These are phyloP conservation scores for Naso thynnoides DNA, from an alignment of 2,797 vertebrate species.

Conservation along the genomic window DNA sequence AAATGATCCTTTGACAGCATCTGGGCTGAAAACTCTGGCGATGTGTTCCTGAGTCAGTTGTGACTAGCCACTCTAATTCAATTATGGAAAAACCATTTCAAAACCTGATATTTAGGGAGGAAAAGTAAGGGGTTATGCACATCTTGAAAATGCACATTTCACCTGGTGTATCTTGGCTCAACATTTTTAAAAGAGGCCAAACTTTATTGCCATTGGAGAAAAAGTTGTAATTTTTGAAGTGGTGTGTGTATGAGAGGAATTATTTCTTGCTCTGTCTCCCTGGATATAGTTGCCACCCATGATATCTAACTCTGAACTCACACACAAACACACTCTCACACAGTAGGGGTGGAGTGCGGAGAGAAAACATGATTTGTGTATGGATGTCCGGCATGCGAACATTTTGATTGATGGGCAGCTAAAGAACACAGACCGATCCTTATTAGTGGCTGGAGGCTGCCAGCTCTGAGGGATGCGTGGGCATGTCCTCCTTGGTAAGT, in stretches of 20 bases:
- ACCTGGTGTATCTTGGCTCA: slow-evolving; percentile 76
- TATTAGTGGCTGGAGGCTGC: slow-evolving; percentile 71
- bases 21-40: slow-evolving; percentile 46
- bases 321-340: slow-evolving; percentile 65
- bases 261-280: slow-evolving; percentile 65
- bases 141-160: slow-evolving; percentile 81
- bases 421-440: slow-evolving; percentile 71
- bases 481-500: slow-evolving; percentile 79
- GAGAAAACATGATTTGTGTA: slow-evolving; percentile 75
- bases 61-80: slow-evolving; percentile 75
- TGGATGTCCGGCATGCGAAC: slow-evolving; percentile 67
- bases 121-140: slow-evolving; percentile 79
- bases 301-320: slow-evolving; percentile 62
- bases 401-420: slow-evolving; percentile 76
- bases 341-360: slow-evolving; percentile 60
- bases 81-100: slow-evolving; percentile 72
- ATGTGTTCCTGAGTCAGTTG: slow-evolving; percentile 60
- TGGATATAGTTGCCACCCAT: slow-evolving; percentile 62
- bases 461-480: slow-evolving; percentile 80
- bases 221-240: slow-evolving; percentile 66
- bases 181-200: slow-evolving; percentile 60
- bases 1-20: slow-evolving; percentile 47
- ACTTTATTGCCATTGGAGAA: slow-evolving; percentile 66
- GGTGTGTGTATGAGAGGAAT: slow-evolving; percentile 54
- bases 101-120: slow-evolving; percentile 76